Evolutionary conservation across 2,797 vertebrate genomes (phyloP), one percentile per base, ranked within the genome.

Genomic region (Oreochromis grahami): DNA sequence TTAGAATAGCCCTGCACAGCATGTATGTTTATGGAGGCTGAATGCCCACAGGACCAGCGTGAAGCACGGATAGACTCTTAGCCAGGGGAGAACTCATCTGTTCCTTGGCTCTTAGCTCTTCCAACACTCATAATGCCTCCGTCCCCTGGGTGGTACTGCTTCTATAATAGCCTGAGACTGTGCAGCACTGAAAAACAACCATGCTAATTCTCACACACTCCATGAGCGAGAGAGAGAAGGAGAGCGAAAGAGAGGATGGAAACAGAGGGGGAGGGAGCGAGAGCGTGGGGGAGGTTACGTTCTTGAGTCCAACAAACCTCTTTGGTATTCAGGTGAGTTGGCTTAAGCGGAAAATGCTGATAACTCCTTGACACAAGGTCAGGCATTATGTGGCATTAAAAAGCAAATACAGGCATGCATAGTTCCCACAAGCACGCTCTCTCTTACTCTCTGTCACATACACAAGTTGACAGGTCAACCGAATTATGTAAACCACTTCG

Each of bases 121-220:
- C 92, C 88, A 95, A 89, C 89, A 89, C 87, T 93, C 93, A 92
- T 94, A 94, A 95, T 93, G 90, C 91, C 88, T 87, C 45, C 19
- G 15, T 94, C 93, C 91, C 93, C 91, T 91, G 93, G 93, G 94
- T 93, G 88, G 91, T 88, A 92, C 93, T 90, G 91, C 93, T 90
- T 88, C 91, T 90, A 87, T 94, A 93, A 95, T 92, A 93, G 92
- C 93, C 93, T 91, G 85, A 85, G 94, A 94, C 91, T 92, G 91
- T 91, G 87, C 89, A 86, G 92, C 79, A 26, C 81, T 89, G 89
- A 90, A 93, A 92, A 94, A 93, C 90, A 92, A 92, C 89, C 91
- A 86, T 79, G 87, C 91, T 95, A 90, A 94, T 94, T 93, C 93
- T 92, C 89, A 85, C 92, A 82, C 90, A 87, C 81, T 90, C 79